Evolutionary conservation across 1,140 invertebrate species (phyloP).

Genomic region (Drosophila parabipectinata): DNA sequence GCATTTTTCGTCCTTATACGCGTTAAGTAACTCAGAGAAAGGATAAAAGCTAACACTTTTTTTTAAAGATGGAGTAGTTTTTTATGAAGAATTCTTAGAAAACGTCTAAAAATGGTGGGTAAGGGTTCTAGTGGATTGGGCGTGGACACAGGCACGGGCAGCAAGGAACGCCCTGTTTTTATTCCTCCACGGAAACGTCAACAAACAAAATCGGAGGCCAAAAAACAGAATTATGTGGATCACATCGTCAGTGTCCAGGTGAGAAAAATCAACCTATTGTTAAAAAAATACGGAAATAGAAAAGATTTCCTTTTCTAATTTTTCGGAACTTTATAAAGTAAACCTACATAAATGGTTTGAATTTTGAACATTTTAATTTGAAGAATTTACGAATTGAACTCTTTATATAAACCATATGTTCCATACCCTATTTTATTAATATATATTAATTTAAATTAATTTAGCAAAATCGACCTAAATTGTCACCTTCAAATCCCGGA

Average conservation of each 20-base stretch:
- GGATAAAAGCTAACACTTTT: slow-evolving; percentile 3
- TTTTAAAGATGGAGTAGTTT: slow-evolving; percentile 30
- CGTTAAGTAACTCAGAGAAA: slow-evolving; percentile 27
- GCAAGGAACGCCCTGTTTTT: slow-evolving; percentile 86
- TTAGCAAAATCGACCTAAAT: slow-evolving; percentile 84
- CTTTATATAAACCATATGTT: too few relatives aligned
- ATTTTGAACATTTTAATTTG: too few relatives aligned
- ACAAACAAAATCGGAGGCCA: slow-evolving; percentile 84
- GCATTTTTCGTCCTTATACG: slow-evolving; percentile 52
- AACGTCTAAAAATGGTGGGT: slow-evolving; percentile 67
- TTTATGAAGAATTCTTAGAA: background rate
- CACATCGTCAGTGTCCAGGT: slow-evolving; percentile 87
- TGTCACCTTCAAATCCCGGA: slow-evolving; percentile 77
- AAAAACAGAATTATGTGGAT: slow-evolving; percentile 86
- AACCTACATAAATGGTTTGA: too few relatives aligned
- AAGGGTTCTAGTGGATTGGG: slow-evolving; percentile 58
- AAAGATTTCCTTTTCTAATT: too few relatives aligned
- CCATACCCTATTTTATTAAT: too few relatives aligned
- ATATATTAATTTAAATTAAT: background rate
- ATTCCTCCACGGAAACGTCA: slow-evolving; percentile 86
- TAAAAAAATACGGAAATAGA: background rate
- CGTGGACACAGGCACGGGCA: slow-evolving; percentile 44
- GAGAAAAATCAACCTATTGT: slow-evolving; percentile 1
- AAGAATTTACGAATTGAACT: too few relatives aligned
- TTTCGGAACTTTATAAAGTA: too few relatives aligned